Evolutionary conservation across 2,888 invertebrate species (phyloP).

Genomic region (Tinea trinotella): DNA sequence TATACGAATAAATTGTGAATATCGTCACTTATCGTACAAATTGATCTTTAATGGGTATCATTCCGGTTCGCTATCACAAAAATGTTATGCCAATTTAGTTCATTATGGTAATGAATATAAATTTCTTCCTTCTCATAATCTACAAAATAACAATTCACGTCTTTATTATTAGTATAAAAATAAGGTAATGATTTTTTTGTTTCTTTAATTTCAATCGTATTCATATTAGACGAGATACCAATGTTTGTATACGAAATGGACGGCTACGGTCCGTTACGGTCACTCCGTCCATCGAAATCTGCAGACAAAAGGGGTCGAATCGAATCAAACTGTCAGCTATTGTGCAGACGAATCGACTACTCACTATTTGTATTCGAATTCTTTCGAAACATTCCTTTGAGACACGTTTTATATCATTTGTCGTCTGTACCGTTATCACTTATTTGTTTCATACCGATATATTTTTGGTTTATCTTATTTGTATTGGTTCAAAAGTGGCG

Average conservation of each 20-base stretch:
- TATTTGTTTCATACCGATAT: slow-evolving; percentile 5
- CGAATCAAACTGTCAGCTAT: slow-evolving; percentile 48
- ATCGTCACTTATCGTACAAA: background rate
- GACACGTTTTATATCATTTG: slow-evolving; percentile 14
- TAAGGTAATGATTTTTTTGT: background rate
- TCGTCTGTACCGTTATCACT: slow-evolving; percentile 8
- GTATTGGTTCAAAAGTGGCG: background rate
- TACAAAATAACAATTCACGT: background rate
- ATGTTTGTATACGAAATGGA: slow-evolving; percentile 2
- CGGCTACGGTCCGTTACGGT: slow-evolving; percentile 9
- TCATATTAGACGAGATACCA: background rate
- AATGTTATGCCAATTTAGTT: background rate
- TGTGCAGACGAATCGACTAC: slow-evolving; percentile 38
- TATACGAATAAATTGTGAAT: background rate
- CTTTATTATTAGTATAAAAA: background rate
- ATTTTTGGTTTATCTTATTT: background rate
- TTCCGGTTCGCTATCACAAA: background rate
- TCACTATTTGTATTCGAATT: slow-evolving; percentile 49
- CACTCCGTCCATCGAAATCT: slow-evolving; percentile 21
- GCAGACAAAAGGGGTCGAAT: slow-evolving; percentile 43
- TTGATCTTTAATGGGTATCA: background rate
- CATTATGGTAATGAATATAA: background rate
- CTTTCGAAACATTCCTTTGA: slow-evolving; percentile 36
- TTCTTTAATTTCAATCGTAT: slow-evolving; percentile 1
- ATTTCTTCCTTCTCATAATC: background rate